phyloP scores from a whole-genome alignment of 2,113 vertebrate genomes.

The Agelaius phoeniceus region DNA sequence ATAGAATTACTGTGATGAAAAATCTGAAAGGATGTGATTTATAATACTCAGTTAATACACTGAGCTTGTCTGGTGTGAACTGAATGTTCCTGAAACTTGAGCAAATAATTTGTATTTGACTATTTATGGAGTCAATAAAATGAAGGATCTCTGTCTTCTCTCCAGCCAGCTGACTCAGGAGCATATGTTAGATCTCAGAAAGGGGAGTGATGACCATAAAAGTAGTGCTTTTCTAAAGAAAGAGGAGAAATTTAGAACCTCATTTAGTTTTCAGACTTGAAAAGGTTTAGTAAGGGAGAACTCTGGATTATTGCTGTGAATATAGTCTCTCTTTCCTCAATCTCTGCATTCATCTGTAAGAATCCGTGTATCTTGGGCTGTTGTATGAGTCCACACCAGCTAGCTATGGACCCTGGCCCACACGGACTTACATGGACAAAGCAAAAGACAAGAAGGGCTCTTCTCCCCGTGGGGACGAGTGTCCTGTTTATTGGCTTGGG shows the following conservation, averaged over 20 bases:
- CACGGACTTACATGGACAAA: no score
- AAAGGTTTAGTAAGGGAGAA: not conserved
- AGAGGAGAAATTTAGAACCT: not conserved
- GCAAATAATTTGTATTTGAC: not conserved
- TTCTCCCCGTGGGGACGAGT: no score
- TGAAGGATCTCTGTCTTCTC: slow-evolving; percentile 36
- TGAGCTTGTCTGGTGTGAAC: slow-evolving; percentile 3
- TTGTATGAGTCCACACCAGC: no score
- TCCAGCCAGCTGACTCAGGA: not conserved
- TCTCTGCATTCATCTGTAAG: not conserved
- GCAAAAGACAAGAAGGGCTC: no score
- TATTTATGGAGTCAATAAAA: slow-evolving; percentile 55
- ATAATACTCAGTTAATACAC: not conserved
- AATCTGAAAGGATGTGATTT: not conserved
- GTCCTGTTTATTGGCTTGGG: no score
- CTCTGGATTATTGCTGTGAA: not conserved
- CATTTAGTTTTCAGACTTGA: not conserved
- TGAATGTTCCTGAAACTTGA: slow-evolving; percentile 37
- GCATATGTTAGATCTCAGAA: not conserved
- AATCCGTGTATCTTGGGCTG: no score
- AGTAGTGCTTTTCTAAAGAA: not conserved
- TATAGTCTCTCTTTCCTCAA: not conserved
- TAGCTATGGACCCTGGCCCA: no score
- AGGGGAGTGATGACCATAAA: not conserved
- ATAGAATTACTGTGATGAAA: not conserved